Evolutionary conservation across 2,888 invertebrate genomes (phyloP).

Genomic region (Piscicola geometra): DNA sequence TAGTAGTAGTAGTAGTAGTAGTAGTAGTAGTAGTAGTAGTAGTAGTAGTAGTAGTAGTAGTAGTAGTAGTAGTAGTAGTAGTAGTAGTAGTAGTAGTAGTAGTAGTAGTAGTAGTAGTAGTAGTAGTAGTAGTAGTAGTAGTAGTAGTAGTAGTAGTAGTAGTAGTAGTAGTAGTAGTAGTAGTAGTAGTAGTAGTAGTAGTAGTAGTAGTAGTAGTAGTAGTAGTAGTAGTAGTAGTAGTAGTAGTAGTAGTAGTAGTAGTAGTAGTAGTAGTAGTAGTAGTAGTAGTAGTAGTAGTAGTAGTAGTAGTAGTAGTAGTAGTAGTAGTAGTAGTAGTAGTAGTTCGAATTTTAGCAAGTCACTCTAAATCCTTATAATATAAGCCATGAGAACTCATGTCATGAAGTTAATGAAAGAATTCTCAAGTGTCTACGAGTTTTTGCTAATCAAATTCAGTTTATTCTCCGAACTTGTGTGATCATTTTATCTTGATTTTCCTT

Average conservation of each 20-base stretch:
- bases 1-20: conserved; percentile 31
- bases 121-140: conserved; percentile 8
- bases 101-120: conserved; percentile 31
- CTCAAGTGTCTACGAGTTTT: too few species aligned
- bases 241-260: conserved; percentile 24
- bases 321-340: conserved; percentile 24
- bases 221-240: conserved; percentile 24
- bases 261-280: conserved; percentile 24
- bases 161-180: conserved; percentile 12
- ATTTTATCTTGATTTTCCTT: too few species aligned
- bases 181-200: conserved; percentile 20
- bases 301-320: conserved; percentile 24
- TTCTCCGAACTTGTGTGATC: too few species aligned
- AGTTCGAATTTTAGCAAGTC: not conserved
- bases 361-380: too few species aligned
- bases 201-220: conserved; percentile 24
- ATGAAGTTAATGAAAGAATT: too few species aligned
- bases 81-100: conserved; percentile 28
- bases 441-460: too few species aligned
- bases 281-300: conserved; percentile 24
- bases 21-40: conserved; percentile 31
- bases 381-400: too few species aligned
- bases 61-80: conserved; percentile 14
- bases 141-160: conserved; percentile 19
- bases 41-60: conserved; percentile 31